Evolutionary conservation across 2,113 vertebrate genomes (phyloP).

Genomic region (Hypocryptadius cinnamomeus): DNA sequence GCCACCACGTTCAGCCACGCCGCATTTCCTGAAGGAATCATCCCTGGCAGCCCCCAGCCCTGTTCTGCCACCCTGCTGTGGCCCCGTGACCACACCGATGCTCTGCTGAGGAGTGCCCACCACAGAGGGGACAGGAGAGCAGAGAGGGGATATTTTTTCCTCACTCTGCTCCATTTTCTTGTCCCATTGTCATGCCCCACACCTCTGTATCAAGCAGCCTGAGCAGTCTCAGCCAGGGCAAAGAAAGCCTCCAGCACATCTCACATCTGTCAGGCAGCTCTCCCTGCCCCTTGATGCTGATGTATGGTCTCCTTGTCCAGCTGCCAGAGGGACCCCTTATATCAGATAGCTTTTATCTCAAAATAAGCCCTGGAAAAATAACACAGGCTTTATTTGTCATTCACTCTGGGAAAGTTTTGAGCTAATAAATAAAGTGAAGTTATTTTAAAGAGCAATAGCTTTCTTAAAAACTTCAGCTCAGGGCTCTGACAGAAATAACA

Average conservation of each 20-base stretch:
- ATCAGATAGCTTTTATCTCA: constrained; percentile 46
- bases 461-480: constrained; percentile 33
- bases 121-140: rapidly evolving
- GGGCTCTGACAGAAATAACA: constrained; percentile 30
- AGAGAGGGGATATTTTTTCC: not conserved
- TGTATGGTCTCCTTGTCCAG: not conserved
- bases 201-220: not conserved
- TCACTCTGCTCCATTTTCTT: not conserved
- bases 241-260: not conserved
- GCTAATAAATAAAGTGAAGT: constrained; percentile 40
- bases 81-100: rapidly evolving
- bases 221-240: not conserved
- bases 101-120: not conserved
- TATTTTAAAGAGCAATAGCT: constrained; percentile 56
- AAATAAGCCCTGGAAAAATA: constrained; percentile 49
- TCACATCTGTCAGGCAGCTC: not conserved
- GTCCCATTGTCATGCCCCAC: not conserved
- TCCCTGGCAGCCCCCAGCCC: not conserved
- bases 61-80: not conserved
- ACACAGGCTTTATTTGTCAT: constrained; percentile 51
- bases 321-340: constrained; percentile 17
- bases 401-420: constrained; percentile 62
- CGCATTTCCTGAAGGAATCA: rapidly evolving
- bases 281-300: not conserved
- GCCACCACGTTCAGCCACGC: not conserved